These are phyloP conservation scores for Tholera decimalis DNA, from an alignment of 2,888 invertebrate genomes.

Conservation along the genomic window DNA sequence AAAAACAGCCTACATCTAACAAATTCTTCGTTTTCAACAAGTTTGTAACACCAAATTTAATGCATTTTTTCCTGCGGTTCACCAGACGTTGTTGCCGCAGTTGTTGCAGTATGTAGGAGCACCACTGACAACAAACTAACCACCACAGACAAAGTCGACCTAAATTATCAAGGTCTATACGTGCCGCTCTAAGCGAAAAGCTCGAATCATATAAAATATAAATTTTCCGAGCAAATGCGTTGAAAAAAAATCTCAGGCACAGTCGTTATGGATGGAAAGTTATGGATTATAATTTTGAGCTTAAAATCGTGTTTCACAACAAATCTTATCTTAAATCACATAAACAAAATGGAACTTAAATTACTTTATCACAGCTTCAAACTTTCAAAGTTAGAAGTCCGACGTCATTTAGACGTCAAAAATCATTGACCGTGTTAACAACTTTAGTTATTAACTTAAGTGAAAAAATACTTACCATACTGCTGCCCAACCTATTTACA, in stretches of 20 bases:
- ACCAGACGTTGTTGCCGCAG: too few relatives aligned
- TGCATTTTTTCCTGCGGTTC: too few relatives aligned
- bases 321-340: conserved; percentile 10
- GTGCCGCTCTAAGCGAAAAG: too few relatives aligned
- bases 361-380: conserved; percentile 42
- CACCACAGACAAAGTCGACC: too few relatives aligned
- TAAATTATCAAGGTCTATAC: too few relatives aligned
- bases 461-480: conserved; percentile 56
- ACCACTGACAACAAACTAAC: too few relatives aligned
- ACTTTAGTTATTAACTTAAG: conserved; percentile 19
- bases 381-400: too few relatives aligned
- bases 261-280: neutral
- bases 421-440: conserved; percentile 24
- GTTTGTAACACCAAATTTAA: too few relatives aligned
- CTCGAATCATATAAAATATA: neutral
- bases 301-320: conserved; percentile 48
- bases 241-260: neutral
- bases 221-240: neutral
- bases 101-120: too few relatives aligned
- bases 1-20: neutral
- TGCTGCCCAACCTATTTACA: conserved; percentile 31
- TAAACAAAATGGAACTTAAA: conserved; percentile 17
- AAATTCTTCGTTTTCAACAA: too few relatives aligned
- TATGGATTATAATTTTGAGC: neutral
- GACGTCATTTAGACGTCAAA: conserved; percentile 17